Base-by-base conservation (phyloP, 1,140 invertebrate species). In the Steinernema feltiae region DNA sequence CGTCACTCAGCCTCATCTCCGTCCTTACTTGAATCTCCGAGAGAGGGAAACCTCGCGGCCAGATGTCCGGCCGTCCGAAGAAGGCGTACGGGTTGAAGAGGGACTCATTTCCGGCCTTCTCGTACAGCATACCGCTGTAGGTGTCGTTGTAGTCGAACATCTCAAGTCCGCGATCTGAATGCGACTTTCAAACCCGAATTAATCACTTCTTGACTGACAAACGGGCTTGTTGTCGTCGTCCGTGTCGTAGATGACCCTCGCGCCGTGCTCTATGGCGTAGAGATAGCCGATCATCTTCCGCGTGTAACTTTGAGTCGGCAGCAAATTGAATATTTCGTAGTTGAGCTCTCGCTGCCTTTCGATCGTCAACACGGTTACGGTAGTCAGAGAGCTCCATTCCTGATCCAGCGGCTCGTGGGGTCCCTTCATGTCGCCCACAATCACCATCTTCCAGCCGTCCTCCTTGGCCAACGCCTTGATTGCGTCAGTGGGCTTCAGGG, bases 31-130 rank as follows among this genome's bases (percentile, higher is more conserved):
- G 75, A 30, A 85, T 75, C 35, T 75, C 3, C 24, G 84, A 83
- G 2, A 86, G 70, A 18, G 85, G 85, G 75, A 77, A 87, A n/a
- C 86, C 86, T 48, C 86, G 32, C 32, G 86, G 86, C 86, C 86
- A 87, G 46, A 85, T 78, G 1, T 80, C 73, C 0, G 80, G 70
- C 53, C 83, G 82, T 7, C 86, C 86, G 81, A 86, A 87, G 76
- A 83, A 83, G 18, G 73, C 31, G 48, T 85, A 86, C 1, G 83
- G 84, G 76, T 87, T 87, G 77, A 82, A 74, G 27, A n/a, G 71
- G 41, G 41, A 12, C 7, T n/a, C 41, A 46, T 46, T n/a, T 46
- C 7, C 41, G 7, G 41, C 7, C n/a, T 7, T 7, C 7, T 46
- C 27, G 24, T 74, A 31, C 70, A 21, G 29, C 21, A 63, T n/a